phyloP scores from a whole-genome alignment of 2,888 invertebrate genomes.

The Trachelus stipa region DNA sequence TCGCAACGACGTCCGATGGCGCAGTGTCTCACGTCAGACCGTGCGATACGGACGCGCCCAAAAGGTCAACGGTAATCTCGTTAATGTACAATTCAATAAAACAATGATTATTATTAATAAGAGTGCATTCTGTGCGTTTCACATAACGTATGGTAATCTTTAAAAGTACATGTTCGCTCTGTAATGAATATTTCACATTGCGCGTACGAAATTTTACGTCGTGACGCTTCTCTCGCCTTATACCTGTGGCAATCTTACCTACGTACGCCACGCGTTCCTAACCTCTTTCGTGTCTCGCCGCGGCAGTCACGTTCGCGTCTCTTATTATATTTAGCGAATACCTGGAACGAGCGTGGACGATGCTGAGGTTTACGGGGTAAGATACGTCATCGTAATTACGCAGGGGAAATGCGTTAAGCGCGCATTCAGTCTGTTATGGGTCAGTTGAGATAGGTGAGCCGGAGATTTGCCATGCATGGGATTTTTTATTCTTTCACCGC shows the following conservation, averaged over 20 bases:
- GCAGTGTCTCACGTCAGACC: not conserved
- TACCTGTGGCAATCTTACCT: not conserved
- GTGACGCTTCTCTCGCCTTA: not conserved
- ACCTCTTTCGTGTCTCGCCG: not conserved
- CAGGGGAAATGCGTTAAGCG: slow-evolving; percentile 36
- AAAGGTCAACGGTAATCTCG: not conserved
- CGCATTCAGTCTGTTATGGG: slow-evolving; percentile 35
- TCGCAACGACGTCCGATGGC: not conserved
- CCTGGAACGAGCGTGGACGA: not conserved
- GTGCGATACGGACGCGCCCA: not conserved
- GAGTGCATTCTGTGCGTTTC: not conserved
- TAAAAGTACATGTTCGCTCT: not conserved
- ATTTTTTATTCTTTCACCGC: slow-evolving; percentile 15
- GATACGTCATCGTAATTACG: slow-evolving; percentile 28
- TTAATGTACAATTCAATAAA: not conserved
- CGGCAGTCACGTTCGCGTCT: not conserved
- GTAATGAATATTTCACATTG: not conserved
- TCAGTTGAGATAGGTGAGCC: slow-evolving; percentile 49
- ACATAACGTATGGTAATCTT: not conserved
- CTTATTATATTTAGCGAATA: not conserved
- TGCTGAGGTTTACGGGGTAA: not conserved
- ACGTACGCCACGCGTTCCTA: not conserved
- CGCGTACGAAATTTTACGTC: not conserved
- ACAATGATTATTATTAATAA: not conserved
- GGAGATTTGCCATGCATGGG: slow-evolving; percentile 41